Evolutionary conservation across 2,797 vertebrate species (phyloP).

Genomic region (Dermochelys coriacea): DNA sequence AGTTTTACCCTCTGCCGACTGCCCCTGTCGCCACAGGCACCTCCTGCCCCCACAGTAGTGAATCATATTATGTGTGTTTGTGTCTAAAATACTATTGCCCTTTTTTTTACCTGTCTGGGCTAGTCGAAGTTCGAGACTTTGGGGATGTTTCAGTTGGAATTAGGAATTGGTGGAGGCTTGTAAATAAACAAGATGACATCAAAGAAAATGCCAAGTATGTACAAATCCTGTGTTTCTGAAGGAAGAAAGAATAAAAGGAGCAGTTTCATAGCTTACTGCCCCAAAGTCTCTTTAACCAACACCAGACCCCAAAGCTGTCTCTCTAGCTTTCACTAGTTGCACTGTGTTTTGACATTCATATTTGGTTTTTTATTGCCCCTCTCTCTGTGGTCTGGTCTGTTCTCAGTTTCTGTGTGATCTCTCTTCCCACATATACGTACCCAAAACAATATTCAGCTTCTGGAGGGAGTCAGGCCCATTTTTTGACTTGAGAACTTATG

Average conservation of each 20-base stretch:
- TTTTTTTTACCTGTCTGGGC: not conserved
- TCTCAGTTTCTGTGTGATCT: too few relatives aligned
- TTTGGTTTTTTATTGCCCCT: too few relatives aligned
- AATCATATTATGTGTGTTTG: not conserved
- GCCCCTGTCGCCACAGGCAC: not conserved
- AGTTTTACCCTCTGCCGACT: not conserved
- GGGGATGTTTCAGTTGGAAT: not conserved
- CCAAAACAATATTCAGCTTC: too few relatives aligned
- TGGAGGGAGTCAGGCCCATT: too few relatives aligned
- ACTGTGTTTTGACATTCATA: too few relatives aligned
- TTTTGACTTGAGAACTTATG: too few relatives aligned
- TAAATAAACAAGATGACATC: not conserved
- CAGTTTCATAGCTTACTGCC: too few relatives aligned
- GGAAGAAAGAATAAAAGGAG: not conserved
- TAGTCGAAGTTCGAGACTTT: not conserved
- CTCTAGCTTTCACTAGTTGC: too few relatives aligned
- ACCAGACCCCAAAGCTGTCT: too few relatives aligned
- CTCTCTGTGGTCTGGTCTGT: too few relatives aligned
- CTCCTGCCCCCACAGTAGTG: not conserved
- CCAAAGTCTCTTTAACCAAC: too few relatives aligned
- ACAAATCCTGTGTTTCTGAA: not conserved
- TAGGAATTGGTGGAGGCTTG: not conserved
- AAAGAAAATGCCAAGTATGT: not conserved
- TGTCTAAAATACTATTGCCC: not conserved
- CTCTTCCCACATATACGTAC: too few relatives aligned